phyloP scores from a whole-genome alignment of 2,113 vertebrate species.

The Pseudonaja textilis region DNA sequence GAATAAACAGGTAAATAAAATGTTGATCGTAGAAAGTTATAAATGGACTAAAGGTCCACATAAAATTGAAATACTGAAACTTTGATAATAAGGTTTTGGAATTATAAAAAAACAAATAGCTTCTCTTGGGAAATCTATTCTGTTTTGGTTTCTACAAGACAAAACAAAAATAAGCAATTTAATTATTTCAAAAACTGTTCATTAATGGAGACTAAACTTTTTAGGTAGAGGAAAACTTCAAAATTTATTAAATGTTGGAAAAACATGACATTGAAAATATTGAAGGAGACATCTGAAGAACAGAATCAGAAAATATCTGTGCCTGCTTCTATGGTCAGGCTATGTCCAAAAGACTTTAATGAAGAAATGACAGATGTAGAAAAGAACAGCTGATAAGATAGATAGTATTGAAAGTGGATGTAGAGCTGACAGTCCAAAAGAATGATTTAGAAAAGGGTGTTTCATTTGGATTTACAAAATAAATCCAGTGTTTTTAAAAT shows the following conservation, averaged over 20 bases:
- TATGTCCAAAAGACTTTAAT: background rate
- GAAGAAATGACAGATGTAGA: background rate
- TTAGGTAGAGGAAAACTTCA: background rate
- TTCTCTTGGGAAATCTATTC: background rate
- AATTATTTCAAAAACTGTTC: background rate
- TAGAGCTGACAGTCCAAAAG: background rate
- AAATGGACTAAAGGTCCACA: background rate
- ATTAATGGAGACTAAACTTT: background rate
- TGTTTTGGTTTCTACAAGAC: background rate
- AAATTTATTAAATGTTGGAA: background rate
- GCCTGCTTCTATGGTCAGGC: background rate
- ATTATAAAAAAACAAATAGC: background rate
- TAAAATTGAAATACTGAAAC: background rate
- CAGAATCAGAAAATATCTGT: background rate
- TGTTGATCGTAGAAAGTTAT: background rate
- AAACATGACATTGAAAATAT: background rate
- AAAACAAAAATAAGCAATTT: background rate
- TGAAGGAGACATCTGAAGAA: background rate
- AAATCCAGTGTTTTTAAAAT: background rate
- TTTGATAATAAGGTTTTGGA: background rate
- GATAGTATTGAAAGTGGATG: background rate
- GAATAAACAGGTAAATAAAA: background rate
- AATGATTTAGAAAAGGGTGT: no score
- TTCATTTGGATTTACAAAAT: no score
- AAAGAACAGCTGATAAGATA: no score